A percentile compares a stretch with the other conserved stretches of the same genome.
Conservation (phyloP, 2,113 vertebrate species). For the Peromyscus leucopus region DNA sequence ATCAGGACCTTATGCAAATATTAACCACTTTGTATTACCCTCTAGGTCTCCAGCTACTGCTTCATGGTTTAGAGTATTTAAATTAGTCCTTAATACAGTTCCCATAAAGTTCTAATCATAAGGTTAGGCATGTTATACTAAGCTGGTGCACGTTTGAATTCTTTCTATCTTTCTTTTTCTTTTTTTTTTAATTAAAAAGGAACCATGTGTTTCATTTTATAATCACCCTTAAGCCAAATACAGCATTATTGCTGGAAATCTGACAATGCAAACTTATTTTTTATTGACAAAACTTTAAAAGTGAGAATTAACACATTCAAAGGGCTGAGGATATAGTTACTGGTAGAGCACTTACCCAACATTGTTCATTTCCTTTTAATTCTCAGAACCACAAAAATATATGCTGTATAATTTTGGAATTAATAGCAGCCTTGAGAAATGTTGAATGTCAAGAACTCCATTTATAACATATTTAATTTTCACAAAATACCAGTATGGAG, state of each 20-base stretch:
- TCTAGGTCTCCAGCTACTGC: neutral
- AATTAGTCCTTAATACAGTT: neutral
- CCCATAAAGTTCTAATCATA: neutral
- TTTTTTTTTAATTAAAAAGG: neutral
- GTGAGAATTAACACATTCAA: neutral
- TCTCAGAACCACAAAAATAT: neutral
- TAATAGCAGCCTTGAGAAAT: constrained; percentile 1
- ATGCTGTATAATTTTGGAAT: neutral
- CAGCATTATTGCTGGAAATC: neutral
- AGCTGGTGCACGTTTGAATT: neutral
- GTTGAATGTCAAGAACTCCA: neutral
- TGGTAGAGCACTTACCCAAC: neutral
- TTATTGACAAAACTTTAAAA: neutral
- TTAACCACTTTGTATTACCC: neutral
- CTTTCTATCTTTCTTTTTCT: neutral
- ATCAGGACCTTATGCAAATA: neutral
- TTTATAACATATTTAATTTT: neutral
- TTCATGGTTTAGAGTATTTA: neutral
- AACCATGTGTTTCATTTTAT: neutral
- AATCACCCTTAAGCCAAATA: neutral
- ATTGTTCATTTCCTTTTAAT: neutral
- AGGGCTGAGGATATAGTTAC: too few species aligned
- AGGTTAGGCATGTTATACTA: neutral
- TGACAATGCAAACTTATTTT: neutral
- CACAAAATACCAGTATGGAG: neutral